These are phyloP conservation scores for Brachionus koreanus DNA, from an alignment of 1,140 invertebrate genomes.

Conservation along the genomic window DNA sequence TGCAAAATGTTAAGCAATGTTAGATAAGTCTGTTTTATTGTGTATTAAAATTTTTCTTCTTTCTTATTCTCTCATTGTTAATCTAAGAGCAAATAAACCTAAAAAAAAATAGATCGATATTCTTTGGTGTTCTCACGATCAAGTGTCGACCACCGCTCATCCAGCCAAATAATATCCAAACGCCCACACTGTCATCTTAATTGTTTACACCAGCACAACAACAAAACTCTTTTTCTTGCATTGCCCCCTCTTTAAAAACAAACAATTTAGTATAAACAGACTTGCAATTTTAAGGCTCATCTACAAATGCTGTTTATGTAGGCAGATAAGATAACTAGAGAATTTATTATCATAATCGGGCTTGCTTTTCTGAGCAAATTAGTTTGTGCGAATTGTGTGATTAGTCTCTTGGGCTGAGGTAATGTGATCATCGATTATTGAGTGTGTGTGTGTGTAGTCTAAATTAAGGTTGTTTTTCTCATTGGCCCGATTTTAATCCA, in stretches of 20 bases:
- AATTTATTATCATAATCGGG: slow-evolving; percentile 18
- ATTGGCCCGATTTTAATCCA: not conserved
- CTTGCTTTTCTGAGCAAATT: not conserved
- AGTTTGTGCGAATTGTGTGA: not conserved
- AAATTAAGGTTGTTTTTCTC: not conserved
- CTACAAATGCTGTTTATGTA: not conserved
- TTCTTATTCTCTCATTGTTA: not conserved
- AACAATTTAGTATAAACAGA: not conserved
- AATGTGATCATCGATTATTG: not conserved
- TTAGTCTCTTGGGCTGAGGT: not conserved
- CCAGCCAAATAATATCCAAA: too few relatives aligned
- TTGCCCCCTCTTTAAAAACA: not conserved
- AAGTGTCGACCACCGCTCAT: not conserved
- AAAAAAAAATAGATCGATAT: not conserved
- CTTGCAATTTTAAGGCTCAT: not conserved
- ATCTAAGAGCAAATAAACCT: not conserved
- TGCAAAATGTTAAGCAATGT: slow-evolving; percentile 31
- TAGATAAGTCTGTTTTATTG: slow-evolving; percentile 13
- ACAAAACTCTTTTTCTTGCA: not conserved
- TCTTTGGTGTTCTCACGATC: not conserved
- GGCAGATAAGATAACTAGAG: slow-evolving; percentile 13
- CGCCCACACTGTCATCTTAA: not conserved
- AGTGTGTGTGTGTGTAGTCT: not conserved
- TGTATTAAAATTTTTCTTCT: not conserved
- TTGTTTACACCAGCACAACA: not conserved